Percentiles rank a stretch among this genome's conserved stretches.
Evolutionary conservation across 1,140 invertebrate species (phyloP).

Genomic region (Palaemon carinicauda): DNA sequence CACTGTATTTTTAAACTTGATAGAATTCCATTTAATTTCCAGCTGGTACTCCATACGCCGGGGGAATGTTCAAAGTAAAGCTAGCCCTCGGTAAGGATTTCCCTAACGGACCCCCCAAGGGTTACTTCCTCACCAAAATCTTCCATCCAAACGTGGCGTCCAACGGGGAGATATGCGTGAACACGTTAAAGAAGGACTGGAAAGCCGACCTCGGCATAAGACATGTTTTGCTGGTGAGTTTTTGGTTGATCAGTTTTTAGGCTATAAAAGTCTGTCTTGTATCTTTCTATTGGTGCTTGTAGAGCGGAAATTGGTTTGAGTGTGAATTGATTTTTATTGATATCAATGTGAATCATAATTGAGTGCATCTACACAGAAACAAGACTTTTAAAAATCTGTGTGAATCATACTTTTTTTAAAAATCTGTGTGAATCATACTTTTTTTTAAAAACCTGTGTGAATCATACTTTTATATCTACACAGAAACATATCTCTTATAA

Average conservation of each 20-base stretch:
- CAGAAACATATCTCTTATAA: too few species aligned
- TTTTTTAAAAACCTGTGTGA: too few species aligned
- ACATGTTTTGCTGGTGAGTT: conserved; percentile 87
- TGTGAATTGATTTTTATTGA: too few species aligned
- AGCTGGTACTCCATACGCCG: conserved; percentile 86
- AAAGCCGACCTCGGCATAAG: conserved; percentile 94
- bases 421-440: too few species aligned
- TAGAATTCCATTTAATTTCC: neutral
- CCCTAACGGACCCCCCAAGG: conserved; percentile 91
- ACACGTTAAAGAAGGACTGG: conserved; percentile 97
- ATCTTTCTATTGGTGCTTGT: neutral
- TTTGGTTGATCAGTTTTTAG: neutral
- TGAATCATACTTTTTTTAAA: too few species aligned
- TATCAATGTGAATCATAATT: too few species aligned
- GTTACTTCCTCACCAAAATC: conserved; percentile 94
- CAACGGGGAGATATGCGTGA: conserved; percentile 96
- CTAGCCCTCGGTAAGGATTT: conserved; percentile 91
- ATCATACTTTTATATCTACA: too few species aligned
- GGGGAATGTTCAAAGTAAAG: conserved; percentile 88
- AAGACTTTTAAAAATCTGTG: too few species aligned
- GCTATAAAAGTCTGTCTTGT: too few species aligned
- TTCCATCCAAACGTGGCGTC: conserved; percentile 96
- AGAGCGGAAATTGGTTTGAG: neutral
- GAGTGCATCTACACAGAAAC: too few species aligned
- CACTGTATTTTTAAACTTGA: too few species aligned